Evolutionary conservation across 2,113 vertebrate species (phyloP).

Genomic region (Oxyruncus cristatus): DNA sequence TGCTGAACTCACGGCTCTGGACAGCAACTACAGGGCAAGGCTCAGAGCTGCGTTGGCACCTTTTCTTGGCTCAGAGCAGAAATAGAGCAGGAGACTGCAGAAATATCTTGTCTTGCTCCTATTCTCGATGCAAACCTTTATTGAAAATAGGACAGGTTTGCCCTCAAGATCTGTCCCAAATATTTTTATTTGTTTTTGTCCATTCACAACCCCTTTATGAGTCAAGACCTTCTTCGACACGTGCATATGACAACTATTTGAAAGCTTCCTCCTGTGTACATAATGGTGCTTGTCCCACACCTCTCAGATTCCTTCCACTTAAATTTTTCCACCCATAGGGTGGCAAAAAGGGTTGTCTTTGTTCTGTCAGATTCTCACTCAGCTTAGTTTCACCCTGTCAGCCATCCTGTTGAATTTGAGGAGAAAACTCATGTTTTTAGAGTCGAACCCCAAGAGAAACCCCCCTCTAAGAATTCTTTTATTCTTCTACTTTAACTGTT

Average conservation of each 20-base stretch:
- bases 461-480: not conserved
- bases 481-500: not conserved
- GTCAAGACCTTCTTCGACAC: not conserved
- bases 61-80: not conserved
- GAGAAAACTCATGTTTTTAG: not conserved
- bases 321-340: not conserved
- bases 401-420: not conserved
- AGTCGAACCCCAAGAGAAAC: not conserved
- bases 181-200: not conserved
- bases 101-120: not conserved
- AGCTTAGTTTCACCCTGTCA: not conserved
- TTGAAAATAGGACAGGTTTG: not conserved
- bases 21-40: not conserved
- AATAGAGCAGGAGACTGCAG: not conserved
- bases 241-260: not conserved
- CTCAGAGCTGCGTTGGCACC: fast-evolving
- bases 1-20: fast-evolving
- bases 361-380: not conserved
- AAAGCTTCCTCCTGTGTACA: not conserved
- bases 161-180: not conserved
- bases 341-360: not conserved
- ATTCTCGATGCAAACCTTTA: not conserved
- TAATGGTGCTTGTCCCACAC: not conserved
- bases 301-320: not conserved
- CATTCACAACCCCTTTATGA: not conserved